A percentile compares a stretch with the other conserved stretches of the same genome.
These are phyloP conservation scores for Acropora tenuis DNA, from an alignment of 64 coral and sea anemone species.

Conservation along the genomic window DNA sequence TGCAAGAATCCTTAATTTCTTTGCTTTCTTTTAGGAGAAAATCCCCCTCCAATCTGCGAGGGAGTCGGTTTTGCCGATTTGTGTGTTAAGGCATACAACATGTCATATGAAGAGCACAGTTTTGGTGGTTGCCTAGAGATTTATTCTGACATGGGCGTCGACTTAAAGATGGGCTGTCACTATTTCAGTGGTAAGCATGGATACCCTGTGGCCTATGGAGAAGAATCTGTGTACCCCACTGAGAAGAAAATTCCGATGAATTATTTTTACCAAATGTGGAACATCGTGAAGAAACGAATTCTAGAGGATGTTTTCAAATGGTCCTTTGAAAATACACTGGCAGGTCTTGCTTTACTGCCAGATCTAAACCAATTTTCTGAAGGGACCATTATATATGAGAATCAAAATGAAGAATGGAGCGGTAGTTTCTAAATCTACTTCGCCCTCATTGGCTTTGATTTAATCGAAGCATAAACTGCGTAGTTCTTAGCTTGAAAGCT, in stretches of 20 bases:
- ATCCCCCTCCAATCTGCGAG: not conserved
- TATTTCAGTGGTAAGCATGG: not conserved
- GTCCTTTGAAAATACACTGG: not conserved
- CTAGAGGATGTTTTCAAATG: slow-evolving; percentile 27
- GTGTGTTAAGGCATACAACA: slow-evolving; percentile 14
- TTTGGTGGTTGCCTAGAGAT: slow-evolving; percentile 21
- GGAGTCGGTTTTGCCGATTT: slow-evolving; percentile 3
- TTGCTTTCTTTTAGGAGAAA: not conserved
- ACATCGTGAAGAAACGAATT: slow-evolving; percentile 1
- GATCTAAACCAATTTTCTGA: not conserved
- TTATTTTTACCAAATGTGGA: slow-evolving; percentile 9
- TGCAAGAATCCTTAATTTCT: not conserved
- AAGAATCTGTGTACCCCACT: not conserved
- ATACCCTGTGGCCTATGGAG: not conserved
- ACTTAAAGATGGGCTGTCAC: slow-evolving; percentile 22
- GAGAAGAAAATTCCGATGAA: not conserved
- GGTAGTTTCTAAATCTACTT: not conserved
- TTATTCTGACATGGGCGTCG: not conserved
- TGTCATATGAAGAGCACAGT: slow-evolving; percentile 8
- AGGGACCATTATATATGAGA: not conserved
- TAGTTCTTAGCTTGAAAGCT: too few relatives aligned
- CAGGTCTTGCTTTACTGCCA: not conserved
- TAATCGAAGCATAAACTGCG: too few relatives aligned
- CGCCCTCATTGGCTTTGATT: not conserved
- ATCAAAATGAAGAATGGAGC: not conserved